Percentiles rank a stretch among this genome's conserved stretches.
These are phyloP conservation scores for Mnemiopsis leidyi DNA, from an alignment of 37 sponge, comb jelly and placozoan species.

Conservation along the genomic window DNA sequence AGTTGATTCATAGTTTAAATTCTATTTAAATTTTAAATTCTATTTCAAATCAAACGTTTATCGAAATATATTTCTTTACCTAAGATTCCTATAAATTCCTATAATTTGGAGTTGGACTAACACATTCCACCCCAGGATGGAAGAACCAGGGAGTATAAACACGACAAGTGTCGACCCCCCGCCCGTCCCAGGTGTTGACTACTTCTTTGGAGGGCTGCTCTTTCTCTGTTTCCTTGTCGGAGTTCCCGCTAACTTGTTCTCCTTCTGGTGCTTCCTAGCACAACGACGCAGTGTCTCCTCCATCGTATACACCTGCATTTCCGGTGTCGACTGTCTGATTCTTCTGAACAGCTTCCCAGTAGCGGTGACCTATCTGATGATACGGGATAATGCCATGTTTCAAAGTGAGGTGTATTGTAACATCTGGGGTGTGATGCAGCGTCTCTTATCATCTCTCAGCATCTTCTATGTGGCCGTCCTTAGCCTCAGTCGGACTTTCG, in stretches of 20 bases:
- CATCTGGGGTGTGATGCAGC: constrained; percentile 55
- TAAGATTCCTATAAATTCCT: too few relatives aligned
- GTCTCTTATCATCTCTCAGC: constrained; percentile 46
- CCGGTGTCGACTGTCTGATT: constrained; percentile 16
- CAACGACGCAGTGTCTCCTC: constrained; percentile 1
- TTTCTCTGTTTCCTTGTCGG: constrained; percentile 10
- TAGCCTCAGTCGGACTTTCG: not conserved
- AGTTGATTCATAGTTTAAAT: too few relatives aligned
- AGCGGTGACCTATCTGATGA: not conserved
- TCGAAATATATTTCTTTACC: too few relatives aligned
- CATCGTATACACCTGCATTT: constrained; percentile 18
- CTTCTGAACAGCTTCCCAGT: constrained; percentile 3
- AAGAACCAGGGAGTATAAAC: not conserved
- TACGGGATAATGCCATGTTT: not conserved
- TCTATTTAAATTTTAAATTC: too few relatives aligned
- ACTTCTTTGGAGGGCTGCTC: not conserved
- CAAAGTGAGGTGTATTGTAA: constrained; percentile 12
- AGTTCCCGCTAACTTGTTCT: constrained; percentile 41
- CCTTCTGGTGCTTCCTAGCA: not conserved
- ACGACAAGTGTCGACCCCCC: not conserved
- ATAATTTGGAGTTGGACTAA: too few relatives aligned
- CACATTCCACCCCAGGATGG: not conserved
- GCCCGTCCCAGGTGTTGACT: not conserved
- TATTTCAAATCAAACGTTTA: too few relatives aligned
- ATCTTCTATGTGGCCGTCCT: constrained; percentile 60